Base-by-base conservation (phyloP, 2,888 invertebrate genomes). In the Hedya salicella region DNA sequence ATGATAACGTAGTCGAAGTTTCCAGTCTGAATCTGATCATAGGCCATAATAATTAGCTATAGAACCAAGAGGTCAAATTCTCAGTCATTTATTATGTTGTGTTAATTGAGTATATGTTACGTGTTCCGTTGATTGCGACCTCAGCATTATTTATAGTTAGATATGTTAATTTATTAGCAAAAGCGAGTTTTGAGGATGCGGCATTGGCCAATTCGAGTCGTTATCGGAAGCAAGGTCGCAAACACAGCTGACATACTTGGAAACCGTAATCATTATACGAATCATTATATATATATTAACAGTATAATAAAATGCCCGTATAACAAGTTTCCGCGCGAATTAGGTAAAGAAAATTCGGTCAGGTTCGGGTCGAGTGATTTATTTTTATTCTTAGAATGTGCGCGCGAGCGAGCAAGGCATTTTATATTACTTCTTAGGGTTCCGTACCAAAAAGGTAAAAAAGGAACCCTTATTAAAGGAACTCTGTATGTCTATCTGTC, bases 151-250 rank as follows among this genome's bases (percentile, higher is more conserved):
- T 62, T 68, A 62, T 63, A 44, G 49, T 46, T 69, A 16, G 32
- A 32, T 44, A 68, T 65, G 64, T 56, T 60, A 69, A 68, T 69
- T 59, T 66, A 64, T 67, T 50, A 25, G 32, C 64, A 62, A 59
- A 57, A 39, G 32, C 64, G 11, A 60, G 68, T 67, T 70, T 67
- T 65, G 67, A 67, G 63, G 71, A 71, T 69, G 68, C 57, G 70
- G 68, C 69, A 74, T 74, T 73, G 71, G 66, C 60, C 42, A 67
- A 70, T 60, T 69, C 54, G 30, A 62, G 56, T 73, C 69, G 67
- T 71, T 74, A 74, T 75, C 72, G 69, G 73, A 78, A 70, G 74
- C 78, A 74, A 80, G 80, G 79, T 71, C 72, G 61, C 13, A 42
- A 13, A 60, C 53, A 57, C 54, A 62, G 67, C 68, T 72, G 64